Percentiles rank a stretch among this genome's conserved stretches.
These are phyloP conservation scores for human (Homo sapiens) DNA, from an alignment of 2,113 vertebrate genomes.

Conservation along the genomic window GRCh38 chr16:6384501-6385000, in stretches of 20 bases:
- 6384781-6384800: accelerated
- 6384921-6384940: neutral
- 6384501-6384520: neutral
- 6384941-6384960: neutral
- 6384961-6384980: neutral
- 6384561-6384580: neutral
- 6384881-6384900: neutral
- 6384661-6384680: conserved; percentile 21
- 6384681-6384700: neutral
- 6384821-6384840: accelerated
- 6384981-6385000: neutral
- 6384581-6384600: neutral
- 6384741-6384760: conserved; percentile 47
- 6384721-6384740: neutral
- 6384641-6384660: conserved; percentile 22
- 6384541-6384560: neutral
- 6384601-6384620: neutral
- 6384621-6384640: neutral
- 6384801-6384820: accelerated
- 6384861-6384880: accelerated
- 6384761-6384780: neutral
- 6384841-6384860: neutral
- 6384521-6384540: neutral
- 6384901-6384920: neutral
- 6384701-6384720: neutral